Evolutionary conservation across 2,797 vertebrate species (phyloP).

Genomic region (Sebastes steindachneri): DNA sequence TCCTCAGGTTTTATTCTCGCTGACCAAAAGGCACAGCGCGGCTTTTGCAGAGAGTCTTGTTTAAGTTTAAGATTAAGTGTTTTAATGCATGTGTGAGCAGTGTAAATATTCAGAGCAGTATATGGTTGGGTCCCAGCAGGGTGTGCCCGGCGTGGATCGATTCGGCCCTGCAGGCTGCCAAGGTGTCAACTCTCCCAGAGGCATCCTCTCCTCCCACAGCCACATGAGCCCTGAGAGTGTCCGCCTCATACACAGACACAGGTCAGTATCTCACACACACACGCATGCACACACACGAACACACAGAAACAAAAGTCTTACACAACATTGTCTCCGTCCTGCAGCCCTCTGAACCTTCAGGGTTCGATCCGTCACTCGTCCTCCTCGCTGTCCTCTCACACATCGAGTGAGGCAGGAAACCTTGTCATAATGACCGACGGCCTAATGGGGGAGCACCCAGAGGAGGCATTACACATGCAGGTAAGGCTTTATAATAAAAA

Average conservation of each 20-base stretch:
- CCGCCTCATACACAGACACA: constrained; percentile 95
- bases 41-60: background rate
- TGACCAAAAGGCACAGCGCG: background rate
- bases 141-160: constrained; percentile 92
- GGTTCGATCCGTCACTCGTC: constrained; percentile 95
- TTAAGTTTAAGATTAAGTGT: background rate
- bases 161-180: constrained; percentile 89
- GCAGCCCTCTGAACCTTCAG: constrained; percentile 93
- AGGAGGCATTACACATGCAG: constrained; percentile 98
- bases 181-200: constrained; percentile 88
- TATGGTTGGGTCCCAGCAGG: constrained; percentile 87
- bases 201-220: constrained; percentile 90
- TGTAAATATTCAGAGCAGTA: constrained; percentile 81
- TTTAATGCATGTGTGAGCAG: constrained; percentile 33
- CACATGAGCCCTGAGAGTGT: constrained; percentile 96
- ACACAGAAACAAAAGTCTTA: background rate
- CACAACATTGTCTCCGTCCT: constrained; percentile 20
- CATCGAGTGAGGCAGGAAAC: constrained; percentile 96
- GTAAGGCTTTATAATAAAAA: constrained; percentile 67
- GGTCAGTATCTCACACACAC: constrained; percentile 74
- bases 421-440: constrained; percentile 93
- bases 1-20: background rate
- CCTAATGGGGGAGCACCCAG: constrained; percentile 91
- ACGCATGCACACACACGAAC: background rate
- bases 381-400: constrained; percentile 96